Conservation (phyloP, 2,797 vertebrate genomes). For the Cacajao melanocephalus region DNA sequence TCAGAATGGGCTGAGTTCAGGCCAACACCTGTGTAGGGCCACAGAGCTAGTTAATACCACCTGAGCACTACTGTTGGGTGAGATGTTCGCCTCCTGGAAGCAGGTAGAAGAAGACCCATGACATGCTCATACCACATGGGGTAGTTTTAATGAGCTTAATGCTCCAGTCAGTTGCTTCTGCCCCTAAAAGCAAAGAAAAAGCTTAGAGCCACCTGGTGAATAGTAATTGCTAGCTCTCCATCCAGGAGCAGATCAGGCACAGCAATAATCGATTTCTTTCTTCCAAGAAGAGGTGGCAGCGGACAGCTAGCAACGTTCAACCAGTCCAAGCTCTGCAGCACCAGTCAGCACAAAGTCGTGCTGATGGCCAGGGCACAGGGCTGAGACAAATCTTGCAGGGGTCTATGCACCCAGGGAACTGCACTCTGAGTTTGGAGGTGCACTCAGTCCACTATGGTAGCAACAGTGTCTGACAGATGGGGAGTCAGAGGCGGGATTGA, state of each 20-base stretch:
- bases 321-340: neutral
- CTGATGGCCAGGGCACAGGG: fast-evolving
- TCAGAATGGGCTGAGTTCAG: neutral
- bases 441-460: neutral
- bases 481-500: neutral
- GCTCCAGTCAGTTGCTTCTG: constrained; percentile 28
- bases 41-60: neutral
- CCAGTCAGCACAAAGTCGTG: neutral
- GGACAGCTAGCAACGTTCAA: neutral
- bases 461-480: neutral
- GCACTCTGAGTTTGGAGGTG: too few species aligned
- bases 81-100: neutral
- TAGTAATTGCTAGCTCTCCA: constrained; percentile 42
- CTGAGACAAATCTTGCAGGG: neutral
- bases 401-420: neutral
- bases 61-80: neutral
- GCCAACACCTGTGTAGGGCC: neutral
- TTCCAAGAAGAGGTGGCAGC: neutral
- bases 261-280: neutral
- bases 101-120: neutral
- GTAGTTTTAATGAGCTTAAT: constrained; percentile 62
- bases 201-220: neutral
- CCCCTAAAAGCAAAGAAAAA: constrained; percentile 49
- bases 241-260: neutral
- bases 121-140: neutral